Conservation (phyloP, 2,113 vertebrate species). For the Psophia crepitans region DNA sequence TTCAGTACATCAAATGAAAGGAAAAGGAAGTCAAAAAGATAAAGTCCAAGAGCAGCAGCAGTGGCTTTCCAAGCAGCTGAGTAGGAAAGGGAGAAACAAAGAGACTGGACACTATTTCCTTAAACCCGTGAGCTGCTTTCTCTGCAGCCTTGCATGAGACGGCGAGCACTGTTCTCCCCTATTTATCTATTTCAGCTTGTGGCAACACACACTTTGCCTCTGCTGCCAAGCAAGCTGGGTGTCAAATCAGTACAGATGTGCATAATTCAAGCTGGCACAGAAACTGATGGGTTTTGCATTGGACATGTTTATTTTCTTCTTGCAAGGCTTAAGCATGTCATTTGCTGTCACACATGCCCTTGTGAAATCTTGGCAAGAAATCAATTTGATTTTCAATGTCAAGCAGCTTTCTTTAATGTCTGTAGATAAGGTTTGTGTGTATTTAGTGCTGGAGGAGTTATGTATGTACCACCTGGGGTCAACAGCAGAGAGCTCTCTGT, state of each 20-base stretch:
- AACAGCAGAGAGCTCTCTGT: conserved; percentile 6
- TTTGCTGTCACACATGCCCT: conserved; percentile 72
- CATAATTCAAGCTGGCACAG: conserved; percentile 72
- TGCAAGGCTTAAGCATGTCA: conserved; percentile 73
- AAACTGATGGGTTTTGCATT: conserved; percentile 70
- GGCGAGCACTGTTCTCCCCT: not conserved
- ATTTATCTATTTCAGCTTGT: conserved; percentile 58
- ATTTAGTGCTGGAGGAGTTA: conserved; percentile 38
- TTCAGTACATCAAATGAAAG: not conserved
- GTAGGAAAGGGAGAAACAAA: not conserved
- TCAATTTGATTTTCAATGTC: conserved; percentile 73
- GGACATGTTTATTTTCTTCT: conserved; percentile 73
- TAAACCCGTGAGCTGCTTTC: not conserved
- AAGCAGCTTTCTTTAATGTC: conserved; percentile 70
- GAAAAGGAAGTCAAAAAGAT: accelerated
- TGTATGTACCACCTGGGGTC: conserved; percentile 53
- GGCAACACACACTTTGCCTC: not conserved
- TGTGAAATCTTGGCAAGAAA: conserved; percentile 79
- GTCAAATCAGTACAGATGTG: conserved; percentile 70
- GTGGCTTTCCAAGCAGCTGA: not conserved
- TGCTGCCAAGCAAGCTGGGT: conserved; percentile 47
- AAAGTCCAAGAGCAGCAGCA: not conserved
- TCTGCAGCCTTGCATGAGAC: not conserved
- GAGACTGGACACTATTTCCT: not conserved
- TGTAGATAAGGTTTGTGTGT: conserved; percentile 61